phyloP scores from a whole-genome alignment of 1,140 invertebrate genomes.

The Aphaenogaster ashmeadi region DNA sequence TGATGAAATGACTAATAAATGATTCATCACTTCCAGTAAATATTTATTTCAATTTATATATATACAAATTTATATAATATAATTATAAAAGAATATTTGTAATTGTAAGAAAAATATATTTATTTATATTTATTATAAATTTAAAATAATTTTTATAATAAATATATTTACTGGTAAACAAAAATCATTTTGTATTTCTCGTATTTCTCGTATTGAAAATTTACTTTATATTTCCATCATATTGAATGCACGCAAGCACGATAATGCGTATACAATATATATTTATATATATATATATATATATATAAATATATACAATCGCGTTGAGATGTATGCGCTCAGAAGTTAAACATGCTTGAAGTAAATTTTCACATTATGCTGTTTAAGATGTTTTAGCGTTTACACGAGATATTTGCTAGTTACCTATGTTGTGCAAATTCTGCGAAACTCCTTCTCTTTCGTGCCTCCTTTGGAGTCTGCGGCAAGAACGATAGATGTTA shows the following conservation, averaged over 20 bases:
- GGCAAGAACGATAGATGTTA: neutral
- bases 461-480: neutral
- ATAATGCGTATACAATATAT: neutral
- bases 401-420: conserved; percentile 47
- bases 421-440: conserved; percentile 23
- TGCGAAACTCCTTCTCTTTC: conserved; percentile 12
- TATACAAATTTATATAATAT: neutral
- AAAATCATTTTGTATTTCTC: neutral
- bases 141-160: no score
- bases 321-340: conserved; percentile 24
- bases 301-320: neutral
- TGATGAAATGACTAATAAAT: neutral
- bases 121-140: no score
- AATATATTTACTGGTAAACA: neutral
- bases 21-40: neutral
- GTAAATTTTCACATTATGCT: conserved; percentile 47
- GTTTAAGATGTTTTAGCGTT: conserved; percentile 38
- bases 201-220: no score
- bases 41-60: neutral
- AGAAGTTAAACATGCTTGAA: conserved; percentile 35
- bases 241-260: neutral
- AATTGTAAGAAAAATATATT: neutral
- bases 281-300: neutral
- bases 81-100: neutral
- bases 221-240: neutral